Percentiles rank a stretch among this genome's conserved stretches.
These are phyloP conservation scores for Venustoraphidia nigricollis DNA, from an alignment of 2,888 invertebrate genomes.

Conservation along the genomic window DNA sequence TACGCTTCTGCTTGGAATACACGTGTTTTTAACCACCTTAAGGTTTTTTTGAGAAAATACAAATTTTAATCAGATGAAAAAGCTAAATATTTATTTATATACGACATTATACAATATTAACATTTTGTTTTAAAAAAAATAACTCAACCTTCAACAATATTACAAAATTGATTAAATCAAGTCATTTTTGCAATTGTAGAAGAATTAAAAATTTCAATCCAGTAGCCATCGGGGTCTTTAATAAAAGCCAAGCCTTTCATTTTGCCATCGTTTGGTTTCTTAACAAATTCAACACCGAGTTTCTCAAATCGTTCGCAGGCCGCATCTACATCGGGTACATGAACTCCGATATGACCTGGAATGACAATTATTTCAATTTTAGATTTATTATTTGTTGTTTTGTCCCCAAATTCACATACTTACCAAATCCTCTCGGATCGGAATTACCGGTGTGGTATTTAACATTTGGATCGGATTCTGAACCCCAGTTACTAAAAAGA, in stretches of 20 bases:
- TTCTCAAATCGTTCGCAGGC: constrained; percentile 78
- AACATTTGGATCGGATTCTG: constrained; percentile 64
- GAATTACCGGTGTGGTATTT: constrained; percentile 81
- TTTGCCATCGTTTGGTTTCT: constrained; percentile 78
- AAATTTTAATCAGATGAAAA: too few relatives aligned
- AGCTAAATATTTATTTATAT: too few relatives aligned
- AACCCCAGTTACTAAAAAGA: constrained; percentile 79
- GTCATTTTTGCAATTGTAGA: constrained; percentile 1
- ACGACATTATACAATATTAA: too few relatives aligned
- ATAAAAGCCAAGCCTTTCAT: constrained; percentile 93
- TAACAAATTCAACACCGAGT: constrained; percentile 75
- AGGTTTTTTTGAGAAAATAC: too few relatives aligned
- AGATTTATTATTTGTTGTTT: constrained; percentile 4
- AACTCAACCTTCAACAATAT: too few relatives aligned
- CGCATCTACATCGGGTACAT: constrained; percentile 75
- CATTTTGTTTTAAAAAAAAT: too few relatives aligned
- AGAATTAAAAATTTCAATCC: constrained; percentile 52
- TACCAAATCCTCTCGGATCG: constrained; percentile 77
- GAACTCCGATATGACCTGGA: constrained; percentile 76
- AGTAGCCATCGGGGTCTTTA: constrained; percentile 91
- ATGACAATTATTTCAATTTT: constrained; percentile 7
- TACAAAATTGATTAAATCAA: not conserved
- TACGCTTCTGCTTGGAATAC: too few relatives aligned
- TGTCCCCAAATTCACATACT: constrained; percentile 11
- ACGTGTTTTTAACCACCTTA: too few relatives aligned